Base-by-base conservation (phyloP, 2,797 vertebrate genomes). In the Helicolenus hilgendorfi region DNA sequence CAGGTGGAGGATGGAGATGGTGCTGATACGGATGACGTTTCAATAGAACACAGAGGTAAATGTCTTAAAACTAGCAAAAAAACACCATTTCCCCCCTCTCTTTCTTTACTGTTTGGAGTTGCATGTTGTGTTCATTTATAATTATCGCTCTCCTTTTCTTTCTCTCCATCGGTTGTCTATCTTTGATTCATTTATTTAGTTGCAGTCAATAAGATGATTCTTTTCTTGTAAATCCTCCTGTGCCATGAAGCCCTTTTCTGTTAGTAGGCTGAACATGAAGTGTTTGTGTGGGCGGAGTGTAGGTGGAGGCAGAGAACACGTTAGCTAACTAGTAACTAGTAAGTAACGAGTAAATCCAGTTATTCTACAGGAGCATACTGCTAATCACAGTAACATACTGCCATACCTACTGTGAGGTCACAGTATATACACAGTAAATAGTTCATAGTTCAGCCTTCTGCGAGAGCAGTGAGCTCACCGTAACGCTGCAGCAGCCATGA, bases 1-100 rank as follows among this genome's bases (percentile, higher is more conserved):
- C 80, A 83, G 62, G 26, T 55, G 29, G 77, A 77, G 15, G n/a
- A 71, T 36, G 33, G 59, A 60, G 58, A 70, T 36, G 55, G 8
- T 62, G 70, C 18, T 63, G 24, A 45, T 59, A 24, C 3, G 0
- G 13, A 35, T 20, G 49, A 3, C 24, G 49, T 35, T 69, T 77
- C 55, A 38, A 53, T 24, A 6, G 20, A 71, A 64, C 10, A 38
- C 58, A 63, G 5, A 65, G 26, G 38, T 60, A 20, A 71, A 69
- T 60, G n/a, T 31, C n/a, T 33, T 29, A 22, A 67, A 72, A 80
- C 64, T 27, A 63, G 33, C 45, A 35, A 68, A 78, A 67, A 45
- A 3, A n/a, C 27, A 45, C 6, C 10, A 64, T 35, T 29, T 11
- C 1, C 4, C 22, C 33, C 1, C 4, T 49, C 27, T 35, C 5